Evolutionary conservation across 2,888 invertebrate species (phyloP).

Genomic region (Brachyptera putata): DNA sequence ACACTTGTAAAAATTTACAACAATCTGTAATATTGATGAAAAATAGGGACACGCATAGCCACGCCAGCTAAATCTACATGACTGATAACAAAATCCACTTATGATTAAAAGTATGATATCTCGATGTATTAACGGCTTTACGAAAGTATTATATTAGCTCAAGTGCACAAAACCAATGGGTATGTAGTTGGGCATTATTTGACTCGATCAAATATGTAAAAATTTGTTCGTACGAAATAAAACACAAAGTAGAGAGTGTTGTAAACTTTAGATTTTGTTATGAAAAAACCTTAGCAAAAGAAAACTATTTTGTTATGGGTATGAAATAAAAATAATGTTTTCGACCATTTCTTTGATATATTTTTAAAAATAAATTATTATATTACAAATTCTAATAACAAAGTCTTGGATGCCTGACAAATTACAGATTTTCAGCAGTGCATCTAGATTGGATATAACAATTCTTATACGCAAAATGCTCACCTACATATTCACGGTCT

Average conservation of each 20-base stretch:
- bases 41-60: slow-evolving; percentile 26
- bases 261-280: slow-evolving; percentile 7
- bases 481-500: slow-evolving; percentile 17
- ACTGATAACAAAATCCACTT: slow-evolving; percentile 25
- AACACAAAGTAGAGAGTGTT: too few relatives aligned
- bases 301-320: too few relatives aligned
- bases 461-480: slow-evolving; percentile 21
- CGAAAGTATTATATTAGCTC: slow-evolving; percentile 29
- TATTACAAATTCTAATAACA: too few relatives aligned
- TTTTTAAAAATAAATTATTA: too few relatives aligned
- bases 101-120: slow-evolving; percentile 26
- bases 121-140: slow-evolving; percentile 31
- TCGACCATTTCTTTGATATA: too few relatives aligned
- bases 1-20: slow-evolving; percentile 30
- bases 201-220: slow-evolving; percentile 12
- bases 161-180: slow-evolving; percentile 25
- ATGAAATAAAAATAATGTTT: too few relatives aligned
- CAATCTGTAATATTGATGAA: slow-evolving; percentile 23
- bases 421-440: too few relatives aligned
- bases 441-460: too few relatives aligned
- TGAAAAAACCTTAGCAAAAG: slow-evolving; percentile 10
- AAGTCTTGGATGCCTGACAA: too few relatives aligned
- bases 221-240: too few relatives aligned
- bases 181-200: slow-evolving; percentile 29
- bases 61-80: slow-evolving; percentile 29